Percentiles rank a stretch among this genome's conserved stretches.
Evolutionary conservation across 1,140 invertebrate genomes (phyloP).

Genomic region (Bombus ignitus): DNA sequence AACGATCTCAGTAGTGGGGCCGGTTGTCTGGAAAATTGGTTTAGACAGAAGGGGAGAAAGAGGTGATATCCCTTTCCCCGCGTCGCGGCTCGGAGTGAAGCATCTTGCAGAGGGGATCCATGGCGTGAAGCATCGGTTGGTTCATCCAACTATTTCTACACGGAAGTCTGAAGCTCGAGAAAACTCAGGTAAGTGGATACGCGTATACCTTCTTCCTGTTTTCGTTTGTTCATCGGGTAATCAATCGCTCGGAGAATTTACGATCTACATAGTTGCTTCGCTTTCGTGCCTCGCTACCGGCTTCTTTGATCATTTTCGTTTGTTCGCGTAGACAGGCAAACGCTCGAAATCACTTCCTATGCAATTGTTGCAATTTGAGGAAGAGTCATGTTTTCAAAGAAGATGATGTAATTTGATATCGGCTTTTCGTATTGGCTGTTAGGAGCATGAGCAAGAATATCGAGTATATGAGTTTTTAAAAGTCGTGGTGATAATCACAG

Average conservation of each 20-base stretch:
- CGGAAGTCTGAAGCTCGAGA: conserved; percentile 24
- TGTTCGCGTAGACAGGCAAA: background rate
- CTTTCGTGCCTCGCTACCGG: conserved; percentile 1
- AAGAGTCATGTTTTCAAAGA: background rate
- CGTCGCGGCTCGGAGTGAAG: conserved; percentile 19
- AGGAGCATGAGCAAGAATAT: background rate
- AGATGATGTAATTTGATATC: background rate
- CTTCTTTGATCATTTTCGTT: background rate
- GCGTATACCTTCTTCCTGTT: background rate
- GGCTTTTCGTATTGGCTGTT: background rate
- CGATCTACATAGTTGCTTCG: background rate
- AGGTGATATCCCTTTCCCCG: conserved; percentile 3
- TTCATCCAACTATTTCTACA: conserved; percentile 4
- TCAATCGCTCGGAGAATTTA: too few relatives aligned
- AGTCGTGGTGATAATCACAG: too few relatives aligned
- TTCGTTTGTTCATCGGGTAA: background rate
- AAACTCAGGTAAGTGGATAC: conserved; percentile 27
- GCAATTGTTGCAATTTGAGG: too few relatives aligned
- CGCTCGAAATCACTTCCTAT: too few relatives aligned
- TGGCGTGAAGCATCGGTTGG: conserved; percentile 42
- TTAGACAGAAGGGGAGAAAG: background rate
- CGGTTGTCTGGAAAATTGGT: conserved; percentile 14
- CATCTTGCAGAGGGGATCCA: conserved; percentile 13
- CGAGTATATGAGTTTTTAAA: background rate
- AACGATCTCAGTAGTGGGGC: conserved; percentile 20